Base-by-base conservation (phyloP, 1,140 invertebrate genomes). In the Drosophila murphyi region DNA sequence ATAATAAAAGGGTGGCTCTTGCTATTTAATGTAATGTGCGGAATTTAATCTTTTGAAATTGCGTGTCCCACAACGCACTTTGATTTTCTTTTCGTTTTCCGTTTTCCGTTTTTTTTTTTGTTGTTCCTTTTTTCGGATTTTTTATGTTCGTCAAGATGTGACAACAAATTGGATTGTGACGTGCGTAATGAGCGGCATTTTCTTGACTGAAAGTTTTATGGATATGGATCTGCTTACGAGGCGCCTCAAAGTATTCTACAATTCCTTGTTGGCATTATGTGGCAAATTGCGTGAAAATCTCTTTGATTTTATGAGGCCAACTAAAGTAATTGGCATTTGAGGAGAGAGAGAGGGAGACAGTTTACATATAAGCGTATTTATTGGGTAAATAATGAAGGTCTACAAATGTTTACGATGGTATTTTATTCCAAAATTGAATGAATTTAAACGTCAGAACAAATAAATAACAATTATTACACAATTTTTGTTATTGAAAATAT, bases 121-220 rank as follows among this genome's bases (percentile, higher is more conserved):
- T 54, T n/a, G 28, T 73, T 77, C 12, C 41, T 48, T 67, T 70
- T 34, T 20, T 20, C 20, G 0, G 20, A 20, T 41, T 29, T 86
- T 89, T 80, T 73, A 77, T 78, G 71, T 73, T 67, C 65, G 62
- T 82, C 69, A 88, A 71, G 74, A 77, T 89, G 83, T 89, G 85
- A 83, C 83, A 89, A 88, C 80, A 89, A 87, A 87, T 89, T 87
- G 82, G 76, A 81, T 87, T 87, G 72, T 88, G 79, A 88, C 83
- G 79, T 86, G 83, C 79, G 71, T 86, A 86, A 86, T 88, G 82
- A 88, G 83, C 72, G 48, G 31, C 59, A 74, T 56, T 75, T 65
- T 32, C 59, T 62, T 28, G 37, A 59, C 31, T 59, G 28, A 41
- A 60, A 72, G 43, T 64, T 72, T 57, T 56, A 51, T 65, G 52